These are phyloP conservation scores for Ditylenchus dipsaci DNA, from an alignment of 1,140 invertebrate species.

Conservation along the genomic window DNA sequence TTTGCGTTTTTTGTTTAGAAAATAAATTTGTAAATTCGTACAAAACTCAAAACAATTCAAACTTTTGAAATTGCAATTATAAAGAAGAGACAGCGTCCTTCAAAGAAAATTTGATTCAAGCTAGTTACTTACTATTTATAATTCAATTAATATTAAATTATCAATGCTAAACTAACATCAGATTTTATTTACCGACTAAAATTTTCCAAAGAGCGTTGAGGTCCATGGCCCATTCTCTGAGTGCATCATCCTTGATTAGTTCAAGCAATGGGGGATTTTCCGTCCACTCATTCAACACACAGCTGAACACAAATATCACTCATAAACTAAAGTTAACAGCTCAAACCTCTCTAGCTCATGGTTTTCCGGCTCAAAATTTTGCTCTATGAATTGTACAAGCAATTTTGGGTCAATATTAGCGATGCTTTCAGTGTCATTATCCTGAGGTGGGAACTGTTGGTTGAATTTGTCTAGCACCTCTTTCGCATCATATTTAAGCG, in stretches of 20 bases:
- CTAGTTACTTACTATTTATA: no score
- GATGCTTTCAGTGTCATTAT: conserved; percentile 8
- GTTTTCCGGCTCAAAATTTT: conserved; percentile 35
- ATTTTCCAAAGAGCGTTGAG: conserved; percentile 34
- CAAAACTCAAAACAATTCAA: no score
- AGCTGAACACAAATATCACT: conserved; percentile 18
- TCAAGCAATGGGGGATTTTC: conserved; percentile 21
- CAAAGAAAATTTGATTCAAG: no score
- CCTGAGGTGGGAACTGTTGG: conserved; percentile 8
- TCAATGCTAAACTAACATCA: neutral
- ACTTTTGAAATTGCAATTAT: no score
- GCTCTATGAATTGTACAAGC: conserved; percentile 28
- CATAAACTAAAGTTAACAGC: neutral
- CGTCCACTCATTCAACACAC: conserved; percentile 31
- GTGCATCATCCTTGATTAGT: conserved; percentile 29
- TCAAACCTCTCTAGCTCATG: conserved; percentile 22
- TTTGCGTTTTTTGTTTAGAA: no score
- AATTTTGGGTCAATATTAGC: conserved; percentile 21
- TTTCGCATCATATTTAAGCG: conserved; percentile 19
- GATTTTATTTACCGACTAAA: conserved; percentile 58
- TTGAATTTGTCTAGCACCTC: conserved; percentile 23
- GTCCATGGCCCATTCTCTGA: conserved; percentile 36
- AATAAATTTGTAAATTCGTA: no score
- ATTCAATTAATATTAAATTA: no score
- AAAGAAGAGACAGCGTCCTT: no score